phyloP scores from a whole-genome alignment of 2,888 invertebrate species.

The Rhyacophila evoluta region DNA sequence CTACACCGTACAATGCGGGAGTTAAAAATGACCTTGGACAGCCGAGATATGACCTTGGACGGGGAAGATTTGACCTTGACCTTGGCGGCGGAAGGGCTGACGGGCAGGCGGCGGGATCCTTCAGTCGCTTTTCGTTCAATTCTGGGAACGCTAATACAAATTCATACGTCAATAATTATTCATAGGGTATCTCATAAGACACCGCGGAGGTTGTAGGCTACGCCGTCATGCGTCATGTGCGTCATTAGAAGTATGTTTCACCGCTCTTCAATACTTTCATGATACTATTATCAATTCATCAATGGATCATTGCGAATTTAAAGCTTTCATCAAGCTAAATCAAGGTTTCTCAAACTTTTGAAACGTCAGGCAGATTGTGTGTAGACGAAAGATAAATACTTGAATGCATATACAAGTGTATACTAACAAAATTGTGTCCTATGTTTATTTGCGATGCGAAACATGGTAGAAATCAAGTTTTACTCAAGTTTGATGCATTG shows the following conservation, averaged over 20 bases:
- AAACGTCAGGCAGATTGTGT: no score
- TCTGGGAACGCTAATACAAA: slow-evolving; percentile 43
- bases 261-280: not conserved
- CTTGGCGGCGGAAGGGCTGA: slow-evolving; percentile 58
- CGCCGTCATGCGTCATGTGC: slow-evolving; percentile 9
- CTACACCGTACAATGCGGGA: not conserved
- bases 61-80: slow-evolving; percentile 65
- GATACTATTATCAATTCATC: no score
- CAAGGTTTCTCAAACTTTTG: no score
- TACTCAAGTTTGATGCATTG: no score
- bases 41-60: slow-evolving; percentile 56
- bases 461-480: no score
- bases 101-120: slow-evolving; percentile 45
- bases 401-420: no score
- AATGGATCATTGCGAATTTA: no score
- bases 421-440: no score
- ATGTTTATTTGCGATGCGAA: no score
- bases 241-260: not conserved
- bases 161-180: slow-evolving; percentile 45
- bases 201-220: not conserved
- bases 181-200: slow-evolving; percentile 22
- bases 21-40: not conserved
- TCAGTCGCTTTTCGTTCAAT: slow-evolving; percentile 58
- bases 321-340: no score
- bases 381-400: no score